Evolutionary conservation across 2,797 vertebrate species (phyloP).

Genomic region (Nothura maculosa): DNA sequence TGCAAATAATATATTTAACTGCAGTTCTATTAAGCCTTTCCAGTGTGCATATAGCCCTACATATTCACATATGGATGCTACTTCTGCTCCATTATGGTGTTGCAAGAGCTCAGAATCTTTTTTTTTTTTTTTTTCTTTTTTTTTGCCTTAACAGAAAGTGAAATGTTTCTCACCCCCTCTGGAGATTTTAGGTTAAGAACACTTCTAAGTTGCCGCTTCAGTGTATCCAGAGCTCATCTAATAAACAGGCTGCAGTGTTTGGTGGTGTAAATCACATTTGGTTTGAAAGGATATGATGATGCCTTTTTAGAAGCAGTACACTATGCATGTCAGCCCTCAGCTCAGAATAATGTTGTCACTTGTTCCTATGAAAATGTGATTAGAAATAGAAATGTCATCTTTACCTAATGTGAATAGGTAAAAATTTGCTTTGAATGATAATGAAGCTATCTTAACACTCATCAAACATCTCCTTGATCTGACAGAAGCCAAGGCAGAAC

Average conservation of each 20-base stretch:
- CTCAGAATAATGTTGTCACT: background rate
- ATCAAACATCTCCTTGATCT: background rate
- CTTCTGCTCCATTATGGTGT: background rate
- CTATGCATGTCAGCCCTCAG: background rate
- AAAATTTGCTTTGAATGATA: background rate
- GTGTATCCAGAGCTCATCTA: background rate
- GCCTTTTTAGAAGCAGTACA: background rate
- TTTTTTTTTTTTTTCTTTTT: too few relatives aligned
- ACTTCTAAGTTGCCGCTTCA: background rate
- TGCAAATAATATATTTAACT: background rate
- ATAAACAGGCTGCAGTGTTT: background rate
- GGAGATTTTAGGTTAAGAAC: background rate
- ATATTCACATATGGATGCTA: background rate
- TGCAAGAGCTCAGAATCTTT: background rate
- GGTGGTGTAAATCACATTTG: background rate
- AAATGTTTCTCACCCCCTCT: background rate
- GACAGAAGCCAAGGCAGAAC: background rate
- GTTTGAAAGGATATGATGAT: background rate
- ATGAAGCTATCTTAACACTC: background rate
- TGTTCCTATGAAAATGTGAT: background rate
- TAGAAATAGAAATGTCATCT: background rate
- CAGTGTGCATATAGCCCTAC: constrained; percentile 20
- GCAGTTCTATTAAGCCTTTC: constrained; percentile 23
- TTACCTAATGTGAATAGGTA: background rate
- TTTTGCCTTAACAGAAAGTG: background rate